Base-by-base conservation (phyloP, 2,888 invertebrate genomes). In the Phaonia tiefii region DNA sequence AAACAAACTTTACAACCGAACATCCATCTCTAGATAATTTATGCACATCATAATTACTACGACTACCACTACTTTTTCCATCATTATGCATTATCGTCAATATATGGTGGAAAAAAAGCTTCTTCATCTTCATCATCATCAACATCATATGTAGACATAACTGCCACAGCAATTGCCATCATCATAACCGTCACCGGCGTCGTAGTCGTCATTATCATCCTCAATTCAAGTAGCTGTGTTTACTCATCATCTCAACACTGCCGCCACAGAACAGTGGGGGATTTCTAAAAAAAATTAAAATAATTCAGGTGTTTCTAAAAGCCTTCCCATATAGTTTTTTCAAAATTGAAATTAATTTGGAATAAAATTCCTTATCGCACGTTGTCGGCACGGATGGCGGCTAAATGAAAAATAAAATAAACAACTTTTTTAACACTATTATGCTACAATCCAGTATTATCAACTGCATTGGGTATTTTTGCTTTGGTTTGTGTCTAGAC, bases 1-100 rank as follows among this genome's bases (percentile, higher is more conserved):
- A 46, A 46, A 46, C 17, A 46, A 17, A 46, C n/a, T 46, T 15
- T 20, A 51, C 17, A 20, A 51, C 5, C 3, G 31, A 31, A 31
- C 3, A 31, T 31, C 4, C 31, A 31, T 31, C 31, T 31, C 31
- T 31, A 31, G 8, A 31, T 31, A 31, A 51, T 51, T 51, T 51
- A 51, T 51, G 51, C 51, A 20, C 51, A 22, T 51, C 51, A 51
- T 51, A 51, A 51, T 51, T 51, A 51, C 15, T 20, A 51, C 44
- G 17, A 20, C n/a, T n/a, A n/a, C n/a, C n/a, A n/a, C n/a, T 51
- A 8, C 8, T 51, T 10, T 22, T 15, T 51, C 2, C 31, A 20
- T 8, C 10, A 17, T 49, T 49, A 49, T 22, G 22, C 25, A 54
- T 25, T 54, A 25, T 25, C 22, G 54, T 25, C 25, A 54, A 13